Percentiles rank a stretch among this genome's conserved stretches.
phyloP scores from a whole-genome alignment of 2,113 vertebrate species.

The Eubucco bourcierii region DNA sequence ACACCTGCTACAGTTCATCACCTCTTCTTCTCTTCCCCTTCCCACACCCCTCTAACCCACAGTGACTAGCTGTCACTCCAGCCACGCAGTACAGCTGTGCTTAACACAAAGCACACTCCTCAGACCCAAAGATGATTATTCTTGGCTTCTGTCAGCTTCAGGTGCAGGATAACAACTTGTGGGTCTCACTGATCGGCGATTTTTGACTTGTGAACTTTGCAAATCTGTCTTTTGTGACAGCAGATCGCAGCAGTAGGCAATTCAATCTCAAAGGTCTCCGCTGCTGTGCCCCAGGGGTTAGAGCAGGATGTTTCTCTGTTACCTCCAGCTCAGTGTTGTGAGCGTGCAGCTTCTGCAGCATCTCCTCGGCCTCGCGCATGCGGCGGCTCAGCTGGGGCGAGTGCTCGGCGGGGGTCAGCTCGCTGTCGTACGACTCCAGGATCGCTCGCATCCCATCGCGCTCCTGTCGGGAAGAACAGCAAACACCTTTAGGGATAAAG shows the following conservation, averaged over 20 bases:
- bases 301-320: neutral
- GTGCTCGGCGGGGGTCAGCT: constrained; percentile 84
- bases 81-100: neutral
- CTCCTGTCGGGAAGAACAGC: constrained; percentile 77
- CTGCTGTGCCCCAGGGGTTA: neutral
- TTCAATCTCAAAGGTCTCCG: neutral
- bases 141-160: neutral
- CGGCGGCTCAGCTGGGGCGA: constrained; percentile 87
- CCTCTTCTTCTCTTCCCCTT: neutral
- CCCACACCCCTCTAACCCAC: neutral
- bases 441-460: constrained; percentile 93
- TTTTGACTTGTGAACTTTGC: neutral
- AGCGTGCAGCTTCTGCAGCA: constrained; percentile 85
- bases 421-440: constrained; percentile 91
- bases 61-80: neutral
- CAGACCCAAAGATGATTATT: neutral
- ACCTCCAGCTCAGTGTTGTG: constrained; percentile 92
- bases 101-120: neutral
- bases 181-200: neutral
- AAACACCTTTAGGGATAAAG: neutral
- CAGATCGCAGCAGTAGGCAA: neutral
- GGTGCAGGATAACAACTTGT: neutral
- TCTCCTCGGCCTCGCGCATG: constrained; percentile 88
- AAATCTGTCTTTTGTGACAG: neutral
- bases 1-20: neutral